Conservation (phyloP, 1,140 invertebrate genomes). For the Leptinotarsa texana region DNA sequence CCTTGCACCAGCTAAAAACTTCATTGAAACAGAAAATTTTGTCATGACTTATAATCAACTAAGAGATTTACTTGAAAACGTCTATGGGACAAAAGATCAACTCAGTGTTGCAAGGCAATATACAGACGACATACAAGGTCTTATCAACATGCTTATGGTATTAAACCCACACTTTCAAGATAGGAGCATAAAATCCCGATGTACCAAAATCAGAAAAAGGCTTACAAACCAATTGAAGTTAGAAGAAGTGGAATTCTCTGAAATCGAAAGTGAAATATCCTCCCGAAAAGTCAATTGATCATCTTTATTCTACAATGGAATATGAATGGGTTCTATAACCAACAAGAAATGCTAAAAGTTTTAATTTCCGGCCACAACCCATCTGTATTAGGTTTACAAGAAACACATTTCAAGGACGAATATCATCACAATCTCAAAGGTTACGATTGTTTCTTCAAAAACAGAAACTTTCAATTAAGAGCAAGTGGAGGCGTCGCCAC, state of each 20-base stretch:
- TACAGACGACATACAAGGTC: background rate
- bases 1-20: background rate
- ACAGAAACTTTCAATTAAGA: background rate
- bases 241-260: too few species aligned
- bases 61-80: background rate
- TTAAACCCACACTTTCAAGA: slow-evolving; percentile 7
- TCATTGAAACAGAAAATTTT: background rate
- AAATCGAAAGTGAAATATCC: too few species aligned
- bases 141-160: background rate
- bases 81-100: background rate
- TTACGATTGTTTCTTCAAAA: background rate
- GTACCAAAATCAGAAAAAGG: background rate
- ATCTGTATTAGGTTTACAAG: background rate
- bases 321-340: too few species aligned
- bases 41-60: background rate
- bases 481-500: slow-evolving; percentile 6
- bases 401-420: background rate
- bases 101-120: background rate
- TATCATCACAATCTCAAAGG: background rate
- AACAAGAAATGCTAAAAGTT: background rate
- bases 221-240: too few species aligned
- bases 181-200: background rate
- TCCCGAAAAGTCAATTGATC: too few species aligned
- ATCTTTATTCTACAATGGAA: too few species aligned
- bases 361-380: background rate